Base-by-base conservation (phyloP, 2,113 vertebrate species). In the Talpa occidentalis region DNA sequence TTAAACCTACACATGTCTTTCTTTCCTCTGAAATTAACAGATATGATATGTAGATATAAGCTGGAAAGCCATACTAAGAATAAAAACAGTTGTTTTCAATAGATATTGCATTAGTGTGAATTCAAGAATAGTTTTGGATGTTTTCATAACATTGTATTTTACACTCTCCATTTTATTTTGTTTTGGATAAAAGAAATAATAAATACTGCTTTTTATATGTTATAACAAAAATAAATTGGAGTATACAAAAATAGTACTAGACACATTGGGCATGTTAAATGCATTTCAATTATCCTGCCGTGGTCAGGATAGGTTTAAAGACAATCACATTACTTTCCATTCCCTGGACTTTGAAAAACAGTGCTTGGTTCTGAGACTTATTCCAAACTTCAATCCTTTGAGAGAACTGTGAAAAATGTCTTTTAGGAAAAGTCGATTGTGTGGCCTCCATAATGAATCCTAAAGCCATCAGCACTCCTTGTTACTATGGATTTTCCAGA, bases 21-120 rank as follows among this genome's bases (percentile, higher is more conserved):
- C 42, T 49, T 47, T n/a, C 67, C 60, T 47, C 56, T 66, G 59
- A 94, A 88, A 93, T 73, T 42, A 82, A 91, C 6, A 79, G 54
- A 72, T 21, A 17, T 37, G 30, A 47, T 60, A 1, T 49, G 2
- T 54, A 78, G 40, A 82, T 9, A 67, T 40, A 85, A 59, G 6
- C 35, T 87, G 76, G 88, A 69, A 35, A 78, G 7, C 26, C 30
- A 44, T 9, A 6, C 4, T 35, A 17, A 92, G 14, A 60, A 83
- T 47, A 54, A 54, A 69, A 81, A 17, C 0, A 91, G 37, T 17
- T 54, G 5, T 91, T 81, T 79, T 40, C 26, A 76, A 40, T 42
- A 92, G 40, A 21, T 19, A 49, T 60, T 30, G 19, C 0, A 0
- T 73, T 64, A 21, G 14, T 15, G 2, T 72, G 32, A 88, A 67